Conservation (phyloP, 2,888 invertebrate genomes). For the Melikaiella ostensackeni region DNA sequence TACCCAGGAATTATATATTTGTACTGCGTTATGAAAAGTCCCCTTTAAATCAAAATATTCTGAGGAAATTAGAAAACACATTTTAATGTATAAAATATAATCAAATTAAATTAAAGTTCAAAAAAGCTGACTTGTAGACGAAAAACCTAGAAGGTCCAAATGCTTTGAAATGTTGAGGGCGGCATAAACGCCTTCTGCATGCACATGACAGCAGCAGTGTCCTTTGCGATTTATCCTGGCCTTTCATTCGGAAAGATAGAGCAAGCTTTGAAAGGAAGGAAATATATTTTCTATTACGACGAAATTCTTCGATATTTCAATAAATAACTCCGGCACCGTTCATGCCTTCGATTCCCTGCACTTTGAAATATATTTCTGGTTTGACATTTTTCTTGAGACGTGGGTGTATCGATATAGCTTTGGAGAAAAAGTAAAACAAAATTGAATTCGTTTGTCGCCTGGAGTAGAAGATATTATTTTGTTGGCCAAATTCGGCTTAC, state of each 20-base stretch:
- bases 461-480: background rate
- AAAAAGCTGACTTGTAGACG: no score
- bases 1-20: no score
- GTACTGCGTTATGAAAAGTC: no score
- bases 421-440: background rate
- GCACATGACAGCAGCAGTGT: constrained; percentile 24
- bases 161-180: background rate
- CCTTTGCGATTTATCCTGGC: constrained; percentile 22
- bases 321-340: constrained; percentile 19
- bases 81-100: no score
- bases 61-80: no score
- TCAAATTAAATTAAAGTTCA: no score
- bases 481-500: background rate
- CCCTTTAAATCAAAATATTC: no score
- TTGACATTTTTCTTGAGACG: constrained; percentile 9
- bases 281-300: constrained; percentile 26
- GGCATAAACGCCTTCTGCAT: constrained; percentile 24
- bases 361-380: constrained; percentile 13
- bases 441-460: background rate
- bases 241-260: constrained; percentile 24
- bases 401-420: background rate
- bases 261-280: constrained; percentile 16
- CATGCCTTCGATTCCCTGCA: constrained; percentile 16
- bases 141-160: background rate
- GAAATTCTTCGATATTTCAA: constrained; percentile 6